Conservation (phyloP, 1,140 invertebrate species). For the Drosophila pseudoobscura region DNA sequence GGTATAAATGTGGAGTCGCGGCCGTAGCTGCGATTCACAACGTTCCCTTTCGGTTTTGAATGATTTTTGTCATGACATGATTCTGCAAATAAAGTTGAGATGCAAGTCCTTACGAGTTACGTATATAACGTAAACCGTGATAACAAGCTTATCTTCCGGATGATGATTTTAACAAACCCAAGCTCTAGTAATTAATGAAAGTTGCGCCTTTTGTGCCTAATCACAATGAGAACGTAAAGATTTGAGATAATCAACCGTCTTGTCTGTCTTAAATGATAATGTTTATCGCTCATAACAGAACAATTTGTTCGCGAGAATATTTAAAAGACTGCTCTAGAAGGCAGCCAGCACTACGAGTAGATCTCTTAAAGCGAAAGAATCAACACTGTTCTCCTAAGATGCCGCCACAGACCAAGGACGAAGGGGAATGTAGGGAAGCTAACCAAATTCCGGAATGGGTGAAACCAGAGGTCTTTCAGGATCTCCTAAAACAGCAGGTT, state of each 20-base stretch:
- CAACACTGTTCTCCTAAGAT: not conserved
- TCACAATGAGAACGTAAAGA: slow-evolving; percentile 6
- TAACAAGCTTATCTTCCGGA: not conserved
- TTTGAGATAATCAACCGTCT: not conserved
- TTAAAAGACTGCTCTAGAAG: slow-evolving; percentile 6
- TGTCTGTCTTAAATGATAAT: slow-evolving; percentile 12
- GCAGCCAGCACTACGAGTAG: not conserved
- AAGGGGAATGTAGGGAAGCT: not conserved
- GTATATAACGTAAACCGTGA: not conserved
- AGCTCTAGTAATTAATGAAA: not conserved
- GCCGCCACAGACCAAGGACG: slow-evolving; percentile 10
- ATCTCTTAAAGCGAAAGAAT: not conserved
- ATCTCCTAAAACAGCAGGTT: slow-evolving; percentile 70
- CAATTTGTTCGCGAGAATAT: not conserved
- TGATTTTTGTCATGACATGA: too few species aligned
- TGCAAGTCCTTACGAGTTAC: not conserved
- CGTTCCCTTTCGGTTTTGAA: too few species aligned
- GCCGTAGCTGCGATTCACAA: too few species aligned
- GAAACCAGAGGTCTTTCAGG: slow-evolving; percentile 79
- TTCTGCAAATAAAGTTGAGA: too few species aligned
- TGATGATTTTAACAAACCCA: slow-evolving; percentile 7
- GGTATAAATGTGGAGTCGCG: too few species aligned
- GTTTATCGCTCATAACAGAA: not conserved
- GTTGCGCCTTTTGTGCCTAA: not conserved
- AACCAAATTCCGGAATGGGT: slow-evolving; percentile 80